Conservation (phyloP, 2,797 vertebrate genomes). For the Enteromius radiatus region DNA sequence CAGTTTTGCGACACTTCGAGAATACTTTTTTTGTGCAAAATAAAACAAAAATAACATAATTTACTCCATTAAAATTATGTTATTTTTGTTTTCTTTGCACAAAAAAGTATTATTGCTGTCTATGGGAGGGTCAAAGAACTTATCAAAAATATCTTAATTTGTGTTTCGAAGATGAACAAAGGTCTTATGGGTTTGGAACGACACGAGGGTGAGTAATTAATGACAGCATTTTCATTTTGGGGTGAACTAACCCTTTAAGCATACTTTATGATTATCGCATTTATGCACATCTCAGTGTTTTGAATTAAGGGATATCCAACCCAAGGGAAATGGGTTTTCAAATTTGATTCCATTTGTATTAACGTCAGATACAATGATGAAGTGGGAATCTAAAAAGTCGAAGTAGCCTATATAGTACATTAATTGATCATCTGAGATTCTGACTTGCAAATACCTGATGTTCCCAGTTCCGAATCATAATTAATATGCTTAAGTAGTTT, state of each 20-base stretch:
- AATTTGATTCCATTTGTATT: background rate
- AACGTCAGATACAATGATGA: background rate
- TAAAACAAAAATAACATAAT: no score
- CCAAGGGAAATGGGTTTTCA: background rate
- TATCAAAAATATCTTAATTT: no score
- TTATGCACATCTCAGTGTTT: background rate
- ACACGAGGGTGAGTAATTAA: no score
- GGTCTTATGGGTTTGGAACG: no score
- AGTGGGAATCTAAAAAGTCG: background rate
- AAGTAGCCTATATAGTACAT: background rate
- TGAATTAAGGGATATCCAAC: background rate
- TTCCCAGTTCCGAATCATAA: background rate
- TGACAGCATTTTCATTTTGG: no score
- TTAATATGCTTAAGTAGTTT: background rate
- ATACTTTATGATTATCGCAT: background rate
- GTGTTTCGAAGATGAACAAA: no score
- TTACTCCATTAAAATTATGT: no score
- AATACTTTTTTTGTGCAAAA: no score
- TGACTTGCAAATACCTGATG: background rate
- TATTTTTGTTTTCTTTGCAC: no score
- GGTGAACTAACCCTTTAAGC: background rate
- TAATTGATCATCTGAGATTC: background rate
- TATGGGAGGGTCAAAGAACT: no score
- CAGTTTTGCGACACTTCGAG: no score
- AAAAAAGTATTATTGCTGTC: no score